phyloP scores from a whole-genome alignment of 2,797 vertebrate genomes.

The Fundulus diaphanus region DNA sequence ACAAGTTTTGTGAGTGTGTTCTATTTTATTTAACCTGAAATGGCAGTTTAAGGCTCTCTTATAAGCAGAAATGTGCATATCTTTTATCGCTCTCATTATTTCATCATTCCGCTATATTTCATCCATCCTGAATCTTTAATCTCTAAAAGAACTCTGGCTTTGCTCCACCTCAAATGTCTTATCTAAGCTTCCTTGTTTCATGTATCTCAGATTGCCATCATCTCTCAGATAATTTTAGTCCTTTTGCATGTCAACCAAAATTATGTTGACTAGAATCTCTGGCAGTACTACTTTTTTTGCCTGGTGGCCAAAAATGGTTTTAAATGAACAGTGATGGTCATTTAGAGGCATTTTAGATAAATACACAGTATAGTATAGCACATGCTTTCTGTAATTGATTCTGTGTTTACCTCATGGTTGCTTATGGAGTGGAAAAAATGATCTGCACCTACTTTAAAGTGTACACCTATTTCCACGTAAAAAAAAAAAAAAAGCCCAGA shows the following conservation, averaged over 20 bases:
- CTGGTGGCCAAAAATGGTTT: slow-evolving; percentile 1
- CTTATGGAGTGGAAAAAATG: not conserved
- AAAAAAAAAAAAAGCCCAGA: slow-evolving; percentile 1
- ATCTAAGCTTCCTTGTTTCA: not conserved
- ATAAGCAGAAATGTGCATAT: not conserved
- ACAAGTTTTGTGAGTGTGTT: slow-evolving; percentile 1
- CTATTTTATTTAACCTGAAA: not conserved
- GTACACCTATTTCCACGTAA: slow-evolving; percentile 6
- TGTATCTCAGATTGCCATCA: not conserved
- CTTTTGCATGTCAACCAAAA: not conserved
- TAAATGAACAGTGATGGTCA: not conserved
- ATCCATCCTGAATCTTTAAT: slow-evolving; percentile 5
- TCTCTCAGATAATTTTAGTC: not conserved
- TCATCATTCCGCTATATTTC: not conserved
- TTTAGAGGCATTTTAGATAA: slow-evolving; percentile 9
- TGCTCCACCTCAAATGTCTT: not conserved
- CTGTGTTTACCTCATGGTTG: not conserved
- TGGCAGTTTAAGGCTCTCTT: not conserved
- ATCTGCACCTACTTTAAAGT: not conserved
- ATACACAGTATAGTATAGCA: not conserved
- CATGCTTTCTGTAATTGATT: not conserved
- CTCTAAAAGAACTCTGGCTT: not conserved
- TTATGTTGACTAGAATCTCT: not conserved
- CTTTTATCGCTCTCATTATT: not conserved
- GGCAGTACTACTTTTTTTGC: not conserved